These are phyloP conservation scores for Simalia tracyae DNA, from an alignment of 2,797 vertebrate genomes.

Conservation along the genomic window DNA sequence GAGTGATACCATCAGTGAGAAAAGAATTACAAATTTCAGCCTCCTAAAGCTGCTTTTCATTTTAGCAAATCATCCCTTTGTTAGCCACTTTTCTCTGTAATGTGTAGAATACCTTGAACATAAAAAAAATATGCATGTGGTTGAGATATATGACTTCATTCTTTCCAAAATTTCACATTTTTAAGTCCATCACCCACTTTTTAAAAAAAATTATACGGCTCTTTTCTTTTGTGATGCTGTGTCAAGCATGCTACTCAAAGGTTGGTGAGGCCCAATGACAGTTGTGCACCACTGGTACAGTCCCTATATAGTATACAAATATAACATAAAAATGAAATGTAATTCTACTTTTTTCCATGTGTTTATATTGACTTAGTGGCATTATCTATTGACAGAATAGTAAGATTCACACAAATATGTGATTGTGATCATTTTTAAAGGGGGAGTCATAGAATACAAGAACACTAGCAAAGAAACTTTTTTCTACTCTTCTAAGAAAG, in stretches of 20 bases:
- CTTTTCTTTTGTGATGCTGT: not conserved
- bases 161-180: not conserved
- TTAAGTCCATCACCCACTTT: not conserved
- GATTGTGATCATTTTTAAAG: not conserved
- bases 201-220: not conserved
- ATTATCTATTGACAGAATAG: slow-evolving; percentile 8
- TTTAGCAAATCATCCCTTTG: not conserved
- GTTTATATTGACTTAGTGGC: not conserved
- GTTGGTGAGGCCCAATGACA: not conserved
- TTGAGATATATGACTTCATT: not conserved
- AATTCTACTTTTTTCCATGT: not conserved
- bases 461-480: not conserved
- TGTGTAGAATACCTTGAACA: not conserved
- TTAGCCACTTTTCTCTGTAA: not conserved
- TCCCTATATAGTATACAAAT: not conserved
- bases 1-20: not conserved
- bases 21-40: not conserved
- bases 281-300: not conserved
- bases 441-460: not conserved
- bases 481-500: not conserved
- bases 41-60: not conserved
- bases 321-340: not conserved
- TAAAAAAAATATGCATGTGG: not conserved
- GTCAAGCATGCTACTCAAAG: not conserved
- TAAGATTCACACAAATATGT: slow-evolving; percentile 15